Evolutionary conservation across 2,888 invertebrate genomes (phyloP).

Genomic region (Ellobium chinense): DNA sequence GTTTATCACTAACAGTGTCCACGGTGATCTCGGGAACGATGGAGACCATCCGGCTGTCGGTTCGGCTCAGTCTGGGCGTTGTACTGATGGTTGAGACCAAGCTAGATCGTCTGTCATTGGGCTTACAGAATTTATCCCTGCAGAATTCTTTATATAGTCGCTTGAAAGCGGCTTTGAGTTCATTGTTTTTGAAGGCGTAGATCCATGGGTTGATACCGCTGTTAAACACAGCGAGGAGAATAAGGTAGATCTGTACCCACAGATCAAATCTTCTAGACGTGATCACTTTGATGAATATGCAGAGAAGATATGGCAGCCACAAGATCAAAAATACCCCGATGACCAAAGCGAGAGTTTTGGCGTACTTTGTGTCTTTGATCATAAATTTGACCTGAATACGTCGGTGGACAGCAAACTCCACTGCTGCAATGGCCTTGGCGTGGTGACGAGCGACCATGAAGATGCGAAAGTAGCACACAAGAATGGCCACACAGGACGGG

Average conservation of each 20-base stretch:
- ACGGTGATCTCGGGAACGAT: constrained; percentile 11
- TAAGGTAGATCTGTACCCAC: constrained; percentile 82
- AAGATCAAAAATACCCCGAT: constrained; percentile 83
- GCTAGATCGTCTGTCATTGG: constrained; percentile 47
- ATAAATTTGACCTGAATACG: constrained; percentile 61
- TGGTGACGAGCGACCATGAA: constrained; percentile 84
- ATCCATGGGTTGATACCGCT: constrained; percentile 85
- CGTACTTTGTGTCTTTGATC: constrained; percentile 81
- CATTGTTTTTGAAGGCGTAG: constrained; percentile 84
- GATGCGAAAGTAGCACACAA: constrained; percentile 84
- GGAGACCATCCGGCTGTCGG: constrained; percentile 51
- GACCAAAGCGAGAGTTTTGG: constrained; percentile 84
- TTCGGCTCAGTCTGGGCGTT: constrained; percentile 49
- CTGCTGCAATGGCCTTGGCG: constrained; percentile 84
- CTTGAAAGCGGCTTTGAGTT: constrained; percentile 82
- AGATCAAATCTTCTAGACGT: constrained; percentile 79
- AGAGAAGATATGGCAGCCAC: constrained; percentile 84
- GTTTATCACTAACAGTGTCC: constrained; percentile 20
- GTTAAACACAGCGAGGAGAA: constrained; percentile 83
- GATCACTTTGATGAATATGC: constrained; percentile 66
- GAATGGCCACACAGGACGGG: constrained; percentile 82
- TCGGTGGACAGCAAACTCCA: constrained; percentile 81
- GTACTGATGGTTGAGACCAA: constrained; percentile 50
- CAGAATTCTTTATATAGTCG: constrained; percentile 47
- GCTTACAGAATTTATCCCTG: constrained; percentile 1